Evolutionary conservation across 1,140 invertebrate species (phyloP).

Genomic region (Drosophila nebulosa): DNA sequence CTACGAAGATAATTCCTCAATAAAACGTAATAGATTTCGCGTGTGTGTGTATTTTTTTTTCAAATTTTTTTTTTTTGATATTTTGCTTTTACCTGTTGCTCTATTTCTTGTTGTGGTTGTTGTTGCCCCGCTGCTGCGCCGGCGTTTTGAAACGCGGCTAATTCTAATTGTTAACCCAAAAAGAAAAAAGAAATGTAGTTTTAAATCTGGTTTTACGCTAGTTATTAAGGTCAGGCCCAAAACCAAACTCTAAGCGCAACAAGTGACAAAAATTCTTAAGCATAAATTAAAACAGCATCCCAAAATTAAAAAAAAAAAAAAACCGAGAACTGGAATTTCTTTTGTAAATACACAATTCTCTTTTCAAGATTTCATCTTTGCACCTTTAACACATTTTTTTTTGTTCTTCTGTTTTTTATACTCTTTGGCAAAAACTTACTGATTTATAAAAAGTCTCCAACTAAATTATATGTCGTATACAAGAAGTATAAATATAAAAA

Average conservation of each 20-base stretch:
- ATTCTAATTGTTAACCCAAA: slow-evolving; percentile 68
- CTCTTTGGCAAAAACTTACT: slow-evolving; percentile 8
- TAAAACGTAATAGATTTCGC: slow-evolving; percentile 15
- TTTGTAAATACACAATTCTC: slow-evolving; percentile 40
- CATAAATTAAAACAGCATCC: slow-evolving; percentile 56
- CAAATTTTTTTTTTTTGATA: neutral
- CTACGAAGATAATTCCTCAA: slow-evolving; percentile 5
- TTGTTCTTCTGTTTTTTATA: slow-evolving; percentile 23
- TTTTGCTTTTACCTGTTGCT: slow-evolving; percentile 17
- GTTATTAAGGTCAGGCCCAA: slow-evolving; percentile 70
- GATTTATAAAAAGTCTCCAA: neutral
- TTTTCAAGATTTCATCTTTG: slow-evolving; percentile 43
- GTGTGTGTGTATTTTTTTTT: slow-evolving; percentile 29
- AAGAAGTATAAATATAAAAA: neutral
- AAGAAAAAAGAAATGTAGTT: slow-evolving; percentile 29
- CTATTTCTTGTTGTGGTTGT: slow-evolving; percentile 19
- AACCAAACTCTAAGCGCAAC: slow-evolving; percentile 53
- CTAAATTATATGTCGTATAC: neutral
- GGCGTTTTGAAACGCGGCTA: slow-evolving; percentile 55
- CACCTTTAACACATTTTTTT: slow-evolving; percentile 22
- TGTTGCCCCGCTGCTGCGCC: slow-evolving; percentile 51
- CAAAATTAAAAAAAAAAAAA: slow-evolving; percentile 18
- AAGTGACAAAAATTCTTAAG: slow-evolving; percentile 64
- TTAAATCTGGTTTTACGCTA: slow-evolving; percentile 66
- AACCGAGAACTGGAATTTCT: slow-evolving; percentile 7